Evolutionary conservation across 1,140 invertebrate genomes (phyloP).

Genomic region (Grapholita molesta): DNA sequence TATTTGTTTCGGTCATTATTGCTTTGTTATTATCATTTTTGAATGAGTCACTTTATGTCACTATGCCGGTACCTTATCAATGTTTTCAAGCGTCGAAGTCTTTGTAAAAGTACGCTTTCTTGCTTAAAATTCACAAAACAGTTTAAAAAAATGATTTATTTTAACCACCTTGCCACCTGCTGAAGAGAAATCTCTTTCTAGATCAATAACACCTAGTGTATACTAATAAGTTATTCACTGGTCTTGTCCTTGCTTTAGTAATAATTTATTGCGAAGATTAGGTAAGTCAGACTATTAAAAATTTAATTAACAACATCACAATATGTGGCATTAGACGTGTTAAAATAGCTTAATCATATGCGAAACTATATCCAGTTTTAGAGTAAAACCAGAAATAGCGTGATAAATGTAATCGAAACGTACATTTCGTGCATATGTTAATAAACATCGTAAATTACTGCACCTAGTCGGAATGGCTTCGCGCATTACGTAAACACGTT

Average conservation of each 20-base stretch:
- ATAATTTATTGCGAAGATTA: background rate
- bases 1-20: background rate
- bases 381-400: background rate
- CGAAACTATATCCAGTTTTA: background rate
- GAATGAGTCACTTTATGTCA: background rate
- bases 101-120: background rate
- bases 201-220: background rate
- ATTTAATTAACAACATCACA: too few relatives aligned
- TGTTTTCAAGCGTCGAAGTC: background rate
- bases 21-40: background rate
- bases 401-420: background rate
- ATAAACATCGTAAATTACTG: background rate
- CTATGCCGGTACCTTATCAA: too few relatives aligned
- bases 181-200: background rate
- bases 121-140: too few relatives aligned
- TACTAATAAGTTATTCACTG: background rate
- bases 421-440: constrained; percentile 4
- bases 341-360: background rate
- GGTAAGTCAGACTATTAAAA: too few relatives aligned
- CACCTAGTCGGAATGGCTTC: background rate
- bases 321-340: too few relatives aligned
- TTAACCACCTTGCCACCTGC: background rate
- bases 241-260: background rate
- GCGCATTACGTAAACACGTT: background rate
- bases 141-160: background rate